Percentiles rank a stretch among this genome's conserved stretches.
Evolutionary conservation across 1,140 invertebrate species (phyloP).

Genomic region (Drosophila bipectinata): DNA sequence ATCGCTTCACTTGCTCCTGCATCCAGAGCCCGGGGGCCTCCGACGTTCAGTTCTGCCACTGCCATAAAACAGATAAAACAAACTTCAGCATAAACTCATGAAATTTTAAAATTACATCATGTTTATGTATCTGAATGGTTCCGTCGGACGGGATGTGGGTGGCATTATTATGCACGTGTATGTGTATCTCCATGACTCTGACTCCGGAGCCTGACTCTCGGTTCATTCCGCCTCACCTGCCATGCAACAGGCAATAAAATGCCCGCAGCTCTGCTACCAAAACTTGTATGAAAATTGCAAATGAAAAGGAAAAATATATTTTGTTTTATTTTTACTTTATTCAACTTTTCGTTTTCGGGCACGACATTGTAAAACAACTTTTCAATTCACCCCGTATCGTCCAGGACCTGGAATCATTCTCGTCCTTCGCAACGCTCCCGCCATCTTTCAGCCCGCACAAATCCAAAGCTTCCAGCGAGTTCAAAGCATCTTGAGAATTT

Average conservation of each 20-base stretch:
- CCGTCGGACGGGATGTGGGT: slow-evolving; percentile 9
- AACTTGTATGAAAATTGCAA: slow-evolving; percentile 66
- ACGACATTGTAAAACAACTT: slow-evolving; percentile 33
- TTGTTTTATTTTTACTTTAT: slow-evolving; percentile 30
- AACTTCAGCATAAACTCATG: slow-evolving; percentile 57
- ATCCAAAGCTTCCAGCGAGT: slow-evolving; percentile 43
- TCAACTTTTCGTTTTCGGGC: slow-evolving; percentile 31
- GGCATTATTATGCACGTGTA: slow-evolving; percentile 30
- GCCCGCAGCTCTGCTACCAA: slow-evolving; percentile 44
- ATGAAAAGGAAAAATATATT: slow-evolving; percentile 56
- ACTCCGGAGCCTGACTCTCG: background rate
- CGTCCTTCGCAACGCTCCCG: background rate
- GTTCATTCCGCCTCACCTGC: slow-evolving; percentile 10
- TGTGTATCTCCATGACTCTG: slow-evolving; percentile 17
- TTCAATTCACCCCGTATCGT: slow-evolving; percentile 8
- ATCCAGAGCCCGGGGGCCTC: background rate
- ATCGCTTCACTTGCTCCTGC: slow-evolving; percentile 10
- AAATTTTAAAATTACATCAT: slow-evolving; percentile 69
- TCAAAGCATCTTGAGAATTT: slow-evolving; percentile 56
- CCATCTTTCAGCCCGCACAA: slow-evolving; percentile 4
- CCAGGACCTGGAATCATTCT: background rate
- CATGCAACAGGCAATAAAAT: slow-evolving; percentile 62
- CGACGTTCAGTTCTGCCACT: slow-evolving; percentile 2
- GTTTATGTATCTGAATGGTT: slow-evolving; percentile 39
- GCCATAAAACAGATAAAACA: slow-evolving; percentile 53